A percentile compares a stretch with the other conserved stretches of the same genome.
phyloP scores from a whole-genome alignment of 30 jellyfish, hydroid and myxozoan genomes.

The Sanderia malayensis region DNA sequence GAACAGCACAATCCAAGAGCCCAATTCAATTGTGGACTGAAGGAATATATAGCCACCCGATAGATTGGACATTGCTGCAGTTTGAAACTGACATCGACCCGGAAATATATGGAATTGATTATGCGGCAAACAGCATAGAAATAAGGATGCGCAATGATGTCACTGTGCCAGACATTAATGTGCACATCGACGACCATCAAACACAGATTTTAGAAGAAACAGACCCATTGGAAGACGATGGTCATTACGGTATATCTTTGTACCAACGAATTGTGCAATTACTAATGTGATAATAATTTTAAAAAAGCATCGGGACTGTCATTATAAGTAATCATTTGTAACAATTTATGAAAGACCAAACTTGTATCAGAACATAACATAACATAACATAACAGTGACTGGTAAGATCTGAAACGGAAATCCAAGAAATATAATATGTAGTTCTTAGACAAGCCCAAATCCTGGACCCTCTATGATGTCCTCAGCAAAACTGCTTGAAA shows the following conservation, averaged over 20 bases:
- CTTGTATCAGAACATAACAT: no score
- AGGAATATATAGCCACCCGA: constrained; percentile 15
- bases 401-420: no score
- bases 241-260: constrained; percentile 7
- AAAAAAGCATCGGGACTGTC: no score
- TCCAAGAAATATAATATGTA: no score
- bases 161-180: constrained; percentile 12
- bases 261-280: constrained; percentile 13
- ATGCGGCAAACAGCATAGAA: not conserved
- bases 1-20: constrained; percentile 27
- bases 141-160: constrained; percentile 20
- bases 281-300: not conserved
- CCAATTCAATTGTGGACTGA: constrained; percentile 39
- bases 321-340: no score
- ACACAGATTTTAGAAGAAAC: not conserved
- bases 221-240: constrained; percentile 25
- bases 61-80: constrained; percentile 17
- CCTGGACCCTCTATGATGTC: constrained; percentile 45
- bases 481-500: constrained; percentile 16
- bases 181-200: constrained; percentile 1
- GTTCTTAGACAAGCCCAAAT: constrained; percentile 36
- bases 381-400: no score
- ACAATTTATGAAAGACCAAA: no score
- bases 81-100: constrained; percentile 28
- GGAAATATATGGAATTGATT: constrained; percentile 25